Percentiles rank a stretch among this genome's conserved stretches.
Evolutionary conservation across 1,140 invertebrate species (phyloP).

Genomic region (Leptinotarsa lineolata): DNA sequence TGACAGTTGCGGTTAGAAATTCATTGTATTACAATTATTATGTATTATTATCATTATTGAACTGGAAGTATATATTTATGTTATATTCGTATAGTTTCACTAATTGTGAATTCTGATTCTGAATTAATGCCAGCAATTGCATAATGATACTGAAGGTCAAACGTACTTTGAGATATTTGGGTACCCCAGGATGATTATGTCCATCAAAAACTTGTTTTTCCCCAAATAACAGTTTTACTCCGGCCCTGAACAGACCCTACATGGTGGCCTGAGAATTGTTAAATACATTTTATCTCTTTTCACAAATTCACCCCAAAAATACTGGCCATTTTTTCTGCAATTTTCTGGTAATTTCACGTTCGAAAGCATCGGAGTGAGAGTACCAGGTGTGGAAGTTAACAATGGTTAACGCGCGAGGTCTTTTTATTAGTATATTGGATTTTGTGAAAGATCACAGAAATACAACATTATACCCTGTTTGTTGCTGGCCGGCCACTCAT

Average conservation of each 20-base stretch:
- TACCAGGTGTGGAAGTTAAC: slow-evolving; percentile 36
- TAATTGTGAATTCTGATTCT: too few relatives aligned
- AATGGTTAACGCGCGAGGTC: slow-evolving; percentile 38
- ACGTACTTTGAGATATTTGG: too few relatives aligned
- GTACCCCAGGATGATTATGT: too few relatives aligned
- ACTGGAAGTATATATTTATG: too few relatives aligned
- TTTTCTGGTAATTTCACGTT: slow-evolving; percentile 45
- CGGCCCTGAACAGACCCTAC: slow-evolving; percentile 22
- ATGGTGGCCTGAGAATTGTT: slow-evolving; percentile 28
- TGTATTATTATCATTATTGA: too few relatives aligned
- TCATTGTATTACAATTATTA: too few relatives aligned
- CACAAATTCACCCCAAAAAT: slow-evolving; percentile 34
- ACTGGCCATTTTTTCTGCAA: slow-evolving; percentile 37
- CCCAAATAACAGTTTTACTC: too few relatives aligned
- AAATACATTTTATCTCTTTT: slow-evolving; percentile 40
- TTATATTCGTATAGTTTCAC: too few relatives aligned
- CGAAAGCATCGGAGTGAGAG: slow-evolving; percentile 33
- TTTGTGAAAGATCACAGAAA: slow-evolving; percentile 38
- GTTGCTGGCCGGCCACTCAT: slow-evolving; percentile 38
- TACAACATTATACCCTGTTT: slow-evolving; percentile 21
- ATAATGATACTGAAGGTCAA: too few relatives aligned
- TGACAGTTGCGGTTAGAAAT: too few relatives aligned
- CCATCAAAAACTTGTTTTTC: too few relatives aligned
- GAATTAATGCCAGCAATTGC: too few relatives aligned
- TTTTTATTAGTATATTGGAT: slow-evolving; percentile 44